Evolutionary conservation across 1,140 invertebrate genomes (phyloP).

Genomic region (Drosophila carrolli): DNA sequence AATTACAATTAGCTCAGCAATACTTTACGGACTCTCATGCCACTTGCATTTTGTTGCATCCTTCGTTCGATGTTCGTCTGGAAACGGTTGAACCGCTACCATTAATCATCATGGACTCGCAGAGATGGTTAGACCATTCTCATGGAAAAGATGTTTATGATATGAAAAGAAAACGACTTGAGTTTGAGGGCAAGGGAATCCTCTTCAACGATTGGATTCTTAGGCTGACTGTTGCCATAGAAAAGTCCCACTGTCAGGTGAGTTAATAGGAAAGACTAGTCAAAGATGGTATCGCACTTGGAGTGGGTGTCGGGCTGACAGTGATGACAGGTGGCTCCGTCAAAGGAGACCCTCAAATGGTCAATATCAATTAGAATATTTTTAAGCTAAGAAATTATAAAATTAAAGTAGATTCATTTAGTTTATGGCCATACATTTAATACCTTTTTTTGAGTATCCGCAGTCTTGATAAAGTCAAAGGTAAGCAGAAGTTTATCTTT

Average conservation of each 20-base stretch:
- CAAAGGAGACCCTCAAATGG: constrained; percentile 14
- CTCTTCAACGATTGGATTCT: constrained; percentile 51
- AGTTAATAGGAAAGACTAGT: constrained; percentile 10
- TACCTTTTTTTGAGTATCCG: constrained; percentile 27
- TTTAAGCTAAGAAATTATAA: constrained; percentile 16
- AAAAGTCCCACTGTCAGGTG: constrained; percentile 72
- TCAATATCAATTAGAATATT: constrained; percentile 2
- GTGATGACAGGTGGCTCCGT: constrained; percentile 27
- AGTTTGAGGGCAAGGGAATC: constrained; percentile 27
- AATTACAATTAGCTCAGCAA: constrained; percentile 49
- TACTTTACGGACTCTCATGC: constrained; percentile 51
- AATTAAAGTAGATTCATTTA: too few species aligned
- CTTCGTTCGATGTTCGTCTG: constrained; percentile 47
- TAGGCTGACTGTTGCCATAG: constrained; percentile 59
- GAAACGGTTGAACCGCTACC: constrained; percentile 6
- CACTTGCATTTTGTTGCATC: constrained; percentile 70
- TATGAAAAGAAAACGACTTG: constrained; percentile 34
- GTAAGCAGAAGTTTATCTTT: constrained; percentile 27
- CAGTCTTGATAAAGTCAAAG: constrained; percentile 4
- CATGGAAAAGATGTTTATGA: constrained; percentile 38
- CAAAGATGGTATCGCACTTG: constrained; percentile 38
- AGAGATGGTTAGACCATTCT: constrained; percentile 21
- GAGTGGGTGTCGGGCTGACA: constrained; percentile 47
- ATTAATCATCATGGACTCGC: constrained; percentile 48
- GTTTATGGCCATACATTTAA: too few species aligned